phyloP scores from a whole-genome alignment of 1,140 invertebrate genomes.

The Macrocentrus cingulum region DNA sequence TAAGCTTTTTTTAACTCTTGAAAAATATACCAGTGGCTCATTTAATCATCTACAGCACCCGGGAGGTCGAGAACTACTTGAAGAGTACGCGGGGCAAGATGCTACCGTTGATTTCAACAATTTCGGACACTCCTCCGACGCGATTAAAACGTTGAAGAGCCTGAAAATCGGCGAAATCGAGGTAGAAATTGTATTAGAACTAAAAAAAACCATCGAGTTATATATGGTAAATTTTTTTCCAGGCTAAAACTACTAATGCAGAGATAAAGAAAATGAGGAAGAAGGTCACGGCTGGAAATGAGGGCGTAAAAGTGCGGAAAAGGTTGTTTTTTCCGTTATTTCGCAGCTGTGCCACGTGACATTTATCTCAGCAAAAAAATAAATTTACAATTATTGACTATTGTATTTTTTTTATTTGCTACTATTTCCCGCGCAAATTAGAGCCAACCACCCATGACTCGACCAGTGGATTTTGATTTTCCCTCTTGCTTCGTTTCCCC shows the following conservation, averaged over 20 bases:
- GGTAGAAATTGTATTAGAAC: constrained; percentile 35
- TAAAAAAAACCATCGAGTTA: neutral
- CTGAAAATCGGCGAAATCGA: constrained; percentile 69
- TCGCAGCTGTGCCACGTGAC: neutral
- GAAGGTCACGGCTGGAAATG: neutral
- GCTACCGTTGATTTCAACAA: constrained; percentile 66
- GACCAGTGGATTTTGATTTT: constrained; percentile 69
- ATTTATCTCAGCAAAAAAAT: neutral
- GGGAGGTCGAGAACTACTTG: constrained; percentile 64
- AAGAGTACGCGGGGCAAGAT: constrained; percentile 68
- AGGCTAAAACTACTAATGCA: constrained; percentile 28
- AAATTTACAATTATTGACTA: no score
- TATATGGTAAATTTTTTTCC: constrained; percentile 22
- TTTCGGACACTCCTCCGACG: constrained; percentile 67
- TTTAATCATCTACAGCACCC: constrained; percentile 62
- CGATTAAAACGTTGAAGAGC: constrained; percentile 60
- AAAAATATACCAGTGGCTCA: constrained; percentile 7
- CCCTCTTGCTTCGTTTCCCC: constrained; percentile 33
- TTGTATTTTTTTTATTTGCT: no score
- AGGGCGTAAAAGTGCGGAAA: neutral
- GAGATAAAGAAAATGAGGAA: constrained; percentile 22
- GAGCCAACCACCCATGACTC: constrained; percentile 69
- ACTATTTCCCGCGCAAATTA: no score
- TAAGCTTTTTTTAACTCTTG: constrained; percentile 31
- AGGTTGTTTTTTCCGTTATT: constrained; percentile 14